Evolutionary conservation across 2,888 invertebrate genomes (phyloP), one percentile per base, ranked within the genome.

Genomic region (Orchesellides sinensis): DNA sequence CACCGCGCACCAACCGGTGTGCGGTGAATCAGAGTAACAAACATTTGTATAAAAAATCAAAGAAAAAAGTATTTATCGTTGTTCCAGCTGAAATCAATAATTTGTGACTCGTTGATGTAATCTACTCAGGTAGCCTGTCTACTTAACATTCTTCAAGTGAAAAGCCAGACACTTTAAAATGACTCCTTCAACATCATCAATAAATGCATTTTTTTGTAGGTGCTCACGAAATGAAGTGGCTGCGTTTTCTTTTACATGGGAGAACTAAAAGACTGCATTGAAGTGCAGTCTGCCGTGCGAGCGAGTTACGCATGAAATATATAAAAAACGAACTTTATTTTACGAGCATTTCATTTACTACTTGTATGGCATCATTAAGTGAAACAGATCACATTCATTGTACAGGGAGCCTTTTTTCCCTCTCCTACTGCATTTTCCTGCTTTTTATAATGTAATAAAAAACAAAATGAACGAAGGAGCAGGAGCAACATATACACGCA

Each of bases 121-220:
- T 77, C 77, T 68, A 47, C 77, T 68, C 66, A 77, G 77, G 77
- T 77, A 77, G 68, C 56, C 21, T 77, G 77, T 66, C 78, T 70
- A 78, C 69, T 70, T 70, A 78, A 78, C 59, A 78, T 78, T 78
- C 78, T 63, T 52, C 63, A 23, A 70, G 78, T 78, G 78, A 70
- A 70, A 69, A 63, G 49, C 52, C 40, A 78, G 78, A 78, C 78
- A 78, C 78, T 78, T 78, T 78, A 78, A n/a, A 78, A 78, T 70
- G 63, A 69, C 77, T 68, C 56, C 23, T 68, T 54, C 40, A 40
- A 10, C 40, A 40, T 40, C 40, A 40, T 40, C 40, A 40, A 14
- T n/a, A 40, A 14, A 2, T 14, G 2, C 40, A 40, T 8, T 10
- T 12, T 6, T 12, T 35, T 12, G 35, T 12, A 8, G 35, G 35